Evolutionary conservation across 2,113 vertebrate species (phyloP), one percentile per base, ranked within the genome.

Genomic region (Eulemur rufifrons): DNA sequence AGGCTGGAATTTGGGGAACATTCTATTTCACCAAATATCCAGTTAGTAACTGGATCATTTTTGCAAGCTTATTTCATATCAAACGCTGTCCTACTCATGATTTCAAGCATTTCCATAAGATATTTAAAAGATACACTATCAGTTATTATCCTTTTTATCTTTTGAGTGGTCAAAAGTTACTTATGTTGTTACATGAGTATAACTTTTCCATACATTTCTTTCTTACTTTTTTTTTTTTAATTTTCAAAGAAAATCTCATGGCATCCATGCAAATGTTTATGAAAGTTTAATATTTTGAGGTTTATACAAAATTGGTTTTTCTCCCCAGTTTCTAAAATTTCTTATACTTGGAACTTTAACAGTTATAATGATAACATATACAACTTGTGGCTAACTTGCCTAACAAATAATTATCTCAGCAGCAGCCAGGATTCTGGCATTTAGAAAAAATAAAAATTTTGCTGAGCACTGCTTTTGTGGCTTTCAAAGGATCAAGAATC

Each of bases 361-460:
- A 63, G 34, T 7, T 34, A 71, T 71, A 56, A 91, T 83, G 50
- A 89, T 37, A 83, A 91, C 23, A 83, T 73, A 69, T 29, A 86
- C 4, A 63, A 88, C 25, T 50, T 59, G 29, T 77, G 47, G 39
- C 71, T 86, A 88, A 77, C 34, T 81, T 91, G 21, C 27, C 18
- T 45, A 95, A 91, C 73, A 91, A 91, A 96, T 86, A n/a, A 93
- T 82, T 85, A 85, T 39, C 25, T 97, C 45, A 78, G 54, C 64
- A 84, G n/a, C 23, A 92, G 6, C 50, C 39, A 87, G 18, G 69
- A 76, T 54, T 84, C 45, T 90, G 52, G 12, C 8, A 86, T 69
- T 78, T 66, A 78, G 42, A 82, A 76, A 84, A 86, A 77, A 3
- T 32, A 87, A n/a, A 45, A 50, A 71, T 73, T 95, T 86, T 88